Percentiles rank a stretch among this genome's conserved stretches.
Evolutionary conservation across 2,113 vertebrate genomes (phyloP).

Genomic region (Scalopus aquaticus): DNA sequence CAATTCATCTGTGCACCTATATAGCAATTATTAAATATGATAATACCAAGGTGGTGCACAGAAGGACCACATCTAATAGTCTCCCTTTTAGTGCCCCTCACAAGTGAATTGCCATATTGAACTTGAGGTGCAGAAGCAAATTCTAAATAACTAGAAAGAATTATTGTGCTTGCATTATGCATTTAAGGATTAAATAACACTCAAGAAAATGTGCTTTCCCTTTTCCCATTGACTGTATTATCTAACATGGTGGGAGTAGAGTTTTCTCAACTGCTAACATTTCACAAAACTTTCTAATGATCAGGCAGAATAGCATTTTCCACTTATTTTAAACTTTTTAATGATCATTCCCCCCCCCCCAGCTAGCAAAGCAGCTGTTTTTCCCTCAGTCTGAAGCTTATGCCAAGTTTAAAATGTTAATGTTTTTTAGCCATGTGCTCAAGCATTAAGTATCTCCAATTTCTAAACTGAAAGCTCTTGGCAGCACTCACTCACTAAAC

Average conservation of each 20-base stretch:
- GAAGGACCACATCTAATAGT: background rate
- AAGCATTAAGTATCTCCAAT: constrained; percentile 59
- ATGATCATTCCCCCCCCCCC: constrained; percentile 41
- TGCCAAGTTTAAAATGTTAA: constrained; percentile 76
- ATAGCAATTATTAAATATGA: background rate
- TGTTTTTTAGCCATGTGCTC: constrained; percentile 56
- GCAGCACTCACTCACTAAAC: constrained; percentile 51
- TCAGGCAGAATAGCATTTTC: constrained; percentile 25
- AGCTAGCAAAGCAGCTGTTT: constrained; percentile 72
- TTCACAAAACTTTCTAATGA: constrained; percentile 62
- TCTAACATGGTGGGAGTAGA: background rate
- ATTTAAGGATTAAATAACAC: background rate
- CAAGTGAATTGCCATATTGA: background rate
- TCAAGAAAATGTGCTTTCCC: background rate
- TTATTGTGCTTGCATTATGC: background rate
- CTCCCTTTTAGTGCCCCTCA: rapidly evolving
- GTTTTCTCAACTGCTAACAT: constrained; percentile 25
- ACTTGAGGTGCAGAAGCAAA: background rate
- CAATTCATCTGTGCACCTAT: no score
- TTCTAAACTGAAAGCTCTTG: constrained; percentile 55
- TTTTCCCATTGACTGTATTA: background rate
- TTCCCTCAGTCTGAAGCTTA: constrained; percentile 18
- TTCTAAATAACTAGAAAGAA: background rate
- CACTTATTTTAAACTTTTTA: constrained; percentile 69
- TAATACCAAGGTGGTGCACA: rapidly evolving